A percentile compares a stretch with the other conserved stretches of the same genome.
These are phyloP conservation scores for Oryzias woworae DNA, from an alignment of 2,113 vertebrate species.

Conservation along the genomic window DNA sequence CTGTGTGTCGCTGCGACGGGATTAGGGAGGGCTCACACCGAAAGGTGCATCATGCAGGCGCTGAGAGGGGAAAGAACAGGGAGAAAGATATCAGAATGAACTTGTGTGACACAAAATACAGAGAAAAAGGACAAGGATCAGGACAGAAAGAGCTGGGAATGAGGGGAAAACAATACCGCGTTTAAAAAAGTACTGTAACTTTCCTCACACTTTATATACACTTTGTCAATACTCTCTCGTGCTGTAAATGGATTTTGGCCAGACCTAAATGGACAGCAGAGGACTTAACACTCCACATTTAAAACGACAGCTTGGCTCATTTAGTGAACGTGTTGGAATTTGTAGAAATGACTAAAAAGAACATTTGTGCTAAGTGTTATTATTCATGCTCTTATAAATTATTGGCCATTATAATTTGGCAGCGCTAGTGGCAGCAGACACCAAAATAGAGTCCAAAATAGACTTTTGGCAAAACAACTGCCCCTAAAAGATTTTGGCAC, in stretches of 20 bases:
- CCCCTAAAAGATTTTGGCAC: slow-evolving; percentile 50
- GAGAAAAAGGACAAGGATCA: slow-evolving; percentile 16
- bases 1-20: slow-evolving; percentile 36
- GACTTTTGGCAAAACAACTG: slow-evolving; percentile 48
- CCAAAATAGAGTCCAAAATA: slow-evolving; percentile 40
- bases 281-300: not conserved
- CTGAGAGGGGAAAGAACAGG: slow-evolving; percentile 27
- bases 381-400: not conserved
- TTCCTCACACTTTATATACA: too few relatives aligned
- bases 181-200: slow-evolving; percentile 4
- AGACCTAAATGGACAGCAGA: not conserved
- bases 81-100: slow-evolving; percentile 23
- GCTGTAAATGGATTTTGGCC: not conserved
- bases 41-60: slow-evolving; percentile 42
- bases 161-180: slow-evolving; percentile 15
- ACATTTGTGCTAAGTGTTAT: too few relatives aligned
- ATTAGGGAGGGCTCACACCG: slow-evolving; percentile 47
- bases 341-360: too few relatives aligned
- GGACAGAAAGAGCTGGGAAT: slow-evolving; percentile 13
- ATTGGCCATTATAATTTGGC: slow-evolving; percentile 22
- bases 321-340: too few relatives aligned
- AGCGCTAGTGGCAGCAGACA: slow-evolving; percentile 31
- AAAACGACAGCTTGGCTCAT: too few relatives aligned
- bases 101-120: slow-evolving; percentile 4
- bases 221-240: slow-evolving; percentile 28